Percentiles rank a stretch among this genome's conserved stretches.
Conservation (phyloP, 1,140 invertebrate species). For the Rhyzopertha dominica region DNA sequence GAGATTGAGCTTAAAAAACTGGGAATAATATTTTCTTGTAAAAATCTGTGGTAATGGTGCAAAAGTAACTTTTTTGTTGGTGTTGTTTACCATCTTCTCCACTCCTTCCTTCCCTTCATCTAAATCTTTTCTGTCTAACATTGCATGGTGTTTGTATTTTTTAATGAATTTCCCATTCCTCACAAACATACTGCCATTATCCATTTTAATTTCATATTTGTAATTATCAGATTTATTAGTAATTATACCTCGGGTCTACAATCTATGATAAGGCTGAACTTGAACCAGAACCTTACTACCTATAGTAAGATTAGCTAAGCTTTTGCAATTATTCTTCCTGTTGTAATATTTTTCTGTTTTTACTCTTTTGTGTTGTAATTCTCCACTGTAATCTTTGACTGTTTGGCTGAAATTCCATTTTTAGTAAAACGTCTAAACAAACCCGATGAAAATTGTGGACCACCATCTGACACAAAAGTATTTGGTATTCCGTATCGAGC, state of each 20-base stretch:
- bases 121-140: no score
- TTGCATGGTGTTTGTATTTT: no score
- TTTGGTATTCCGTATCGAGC: constrained; percentile 25
- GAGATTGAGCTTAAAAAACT: no score
- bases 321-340: not conserved
- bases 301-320: not conserved
- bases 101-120: no score
- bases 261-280: not conserved
- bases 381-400: constrained; percentile 32
- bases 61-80: no score
- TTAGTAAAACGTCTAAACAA: constrained; percentile 42
- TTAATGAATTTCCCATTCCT: constrained; percentile 7
- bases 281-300: constrained; percentile 2
- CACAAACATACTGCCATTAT: constrained; percentile 2
- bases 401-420: constrained; percentile 36
- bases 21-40: no score
- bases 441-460: constrained; percentile 22
- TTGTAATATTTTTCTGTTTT: constrained; percentile 3
- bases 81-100: no score
- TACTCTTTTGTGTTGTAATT: constrained; percentile 17
- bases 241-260: constrained; percentile 1
- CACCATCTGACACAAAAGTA: constrained; percentile 21
- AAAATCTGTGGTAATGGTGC: no score
- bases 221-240: not conserved
- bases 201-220: constrained; percentile 2